Percentiles rank a stretch among this genome's conserved stretches.
These are phyloP conservation scores for Pachyrhynchus sulphureomaculatus DNA, from an alignment of 1,140 invertebrate genomes.

Conservation along the genomic window DNA sequence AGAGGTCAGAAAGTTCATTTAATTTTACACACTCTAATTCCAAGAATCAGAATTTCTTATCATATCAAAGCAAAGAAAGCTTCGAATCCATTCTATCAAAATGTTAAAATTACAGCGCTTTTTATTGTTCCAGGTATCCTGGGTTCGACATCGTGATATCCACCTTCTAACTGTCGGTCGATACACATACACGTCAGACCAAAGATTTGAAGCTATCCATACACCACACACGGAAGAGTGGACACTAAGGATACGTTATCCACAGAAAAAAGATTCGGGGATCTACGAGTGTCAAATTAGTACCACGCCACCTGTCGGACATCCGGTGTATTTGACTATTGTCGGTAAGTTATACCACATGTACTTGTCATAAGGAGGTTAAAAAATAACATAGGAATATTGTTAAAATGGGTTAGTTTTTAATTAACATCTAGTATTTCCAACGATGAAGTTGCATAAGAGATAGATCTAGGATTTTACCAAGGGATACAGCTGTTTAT, in stretches of 20 bases:
- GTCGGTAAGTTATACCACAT: slow-evolving; percentile 67
- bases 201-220: slow-evolving; percentile 76
- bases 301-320: slow-evolving; percentile 80
- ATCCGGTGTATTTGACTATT: slow-evolving; percentile 73
- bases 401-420: no score
- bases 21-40: no score
- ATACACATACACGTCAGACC: slow-evolving; percentile 85
- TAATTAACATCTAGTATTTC: no score
- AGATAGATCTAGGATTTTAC: no score
- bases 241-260: slow-evolving; percentile 73
- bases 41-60: no score
- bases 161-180: slow-evolving; percentile 81
- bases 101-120: neutral
- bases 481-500: no score
- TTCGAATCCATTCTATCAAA: no score
- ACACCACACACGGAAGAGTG: slow-evolving; percentile 75
- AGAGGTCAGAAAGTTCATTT: no score
- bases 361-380: no score
- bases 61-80: no score
- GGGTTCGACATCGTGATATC: slow-evolving; percentile 83
- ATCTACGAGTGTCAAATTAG: slow-evolving; percentile 87
- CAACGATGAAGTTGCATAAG: no score
- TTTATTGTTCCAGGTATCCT: slow-evolving; percentile 71
- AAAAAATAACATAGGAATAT: no score
- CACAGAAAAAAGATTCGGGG: slow-evolving; percentile 75